These are phyloP conservation scores for Platycheirus rosarum DNA, from an alignment of 2,888 invertebrate species.

Conservation along the genomic window DNA sequence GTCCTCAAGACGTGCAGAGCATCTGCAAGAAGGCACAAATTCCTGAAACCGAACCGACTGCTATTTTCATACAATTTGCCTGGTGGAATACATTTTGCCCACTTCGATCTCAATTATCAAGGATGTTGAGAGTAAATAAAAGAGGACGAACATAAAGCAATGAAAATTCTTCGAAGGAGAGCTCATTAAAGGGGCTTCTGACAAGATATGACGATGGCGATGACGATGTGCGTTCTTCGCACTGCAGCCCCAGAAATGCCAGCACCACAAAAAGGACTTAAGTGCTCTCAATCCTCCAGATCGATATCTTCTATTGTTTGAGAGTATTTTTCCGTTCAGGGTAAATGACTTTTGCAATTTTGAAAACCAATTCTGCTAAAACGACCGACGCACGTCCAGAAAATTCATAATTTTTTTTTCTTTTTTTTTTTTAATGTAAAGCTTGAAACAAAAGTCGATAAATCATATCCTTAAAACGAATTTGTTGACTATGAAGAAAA, in stretches of 20 bases:
- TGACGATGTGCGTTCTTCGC: too few relatives aligned
- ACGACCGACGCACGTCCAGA: constrained; percentile 35
- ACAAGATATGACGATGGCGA: constrained; percentile 34
- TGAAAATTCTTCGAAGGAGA: constrained; percentile 62
- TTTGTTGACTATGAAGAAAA: constrained; percentile 41
- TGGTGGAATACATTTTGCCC: constrained; percentile 45
- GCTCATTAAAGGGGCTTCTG: constrained; percentile 64
- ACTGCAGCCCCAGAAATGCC: constrained; percentile 9
- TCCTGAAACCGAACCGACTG: constrained; percentile 46
- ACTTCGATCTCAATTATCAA: constrained; percentile 69
- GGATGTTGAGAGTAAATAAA: constrained; percentile 60
- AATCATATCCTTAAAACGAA: constrained; percentile 55
- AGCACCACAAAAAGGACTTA: background rate
- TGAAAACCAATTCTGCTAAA: background rate
- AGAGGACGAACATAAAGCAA: constrained; percentile 36
- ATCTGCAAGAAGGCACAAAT: constrained; percentile 52
- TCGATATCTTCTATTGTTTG: constrained; percentile 62
- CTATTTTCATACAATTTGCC: constrained; percentile 22
- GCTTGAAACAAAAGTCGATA: constrained; percentile 62
- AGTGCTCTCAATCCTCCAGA: constrained; percentile 48
- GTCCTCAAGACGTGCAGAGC: constrained; percentile 60
- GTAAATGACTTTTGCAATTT: constrained; percentile 55
- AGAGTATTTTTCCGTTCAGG: constrained; percentile 15
- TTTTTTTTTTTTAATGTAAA: constrained; percentile 75
- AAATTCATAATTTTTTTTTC: constrained; percentile 72